Evolutionary conservation across 2,888 invertebrate species (phyloP).

Genomic region (Tipula helvola): DNA sequence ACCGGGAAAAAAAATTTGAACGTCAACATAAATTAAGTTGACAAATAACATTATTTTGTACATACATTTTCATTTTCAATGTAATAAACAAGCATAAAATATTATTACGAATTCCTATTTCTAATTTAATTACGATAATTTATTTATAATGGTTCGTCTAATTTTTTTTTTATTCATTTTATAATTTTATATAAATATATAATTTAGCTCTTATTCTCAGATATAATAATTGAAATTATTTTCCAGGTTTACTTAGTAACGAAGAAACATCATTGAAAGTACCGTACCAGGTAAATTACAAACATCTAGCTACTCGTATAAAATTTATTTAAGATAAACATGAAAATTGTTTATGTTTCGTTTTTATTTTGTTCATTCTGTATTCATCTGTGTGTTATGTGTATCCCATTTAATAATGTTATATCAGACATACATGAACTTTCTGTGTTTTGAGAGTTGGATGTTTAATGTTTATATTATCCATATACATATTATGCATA

Average conservation of each 20-base stretch:
- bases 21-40: background rate
- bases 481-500: background rate
- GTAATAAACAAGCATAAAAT: background rate
- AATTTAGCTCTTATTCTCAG: background rate
- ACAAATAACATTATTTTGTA: background rate
- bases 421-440: background rate
- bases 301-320: background rate
- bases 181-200: background rate
- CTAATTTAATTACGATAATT: background rate
- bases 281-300: slow-evolving; percentile 4
- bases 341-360: background rate
- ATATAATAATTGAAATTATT: background rate
- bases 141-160: background rate
- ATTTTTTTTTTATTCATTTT: background rate
- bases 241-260: background rate
- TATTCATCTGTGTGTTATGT: background rate
- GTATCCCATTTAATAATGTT: background rate
- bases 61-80: background rate
- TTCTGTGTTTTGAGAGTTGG: background rate
- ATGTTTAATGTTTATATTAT: background rate
- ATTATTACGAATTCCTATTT: background rate
- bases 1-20: background rate
- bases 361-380: background rate
- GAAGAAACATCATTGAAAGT: background rate
- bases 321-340: background rate